Conservation (phyloP, 2,888 invertebrate species). For the Nymphalis urticae region DNA sequence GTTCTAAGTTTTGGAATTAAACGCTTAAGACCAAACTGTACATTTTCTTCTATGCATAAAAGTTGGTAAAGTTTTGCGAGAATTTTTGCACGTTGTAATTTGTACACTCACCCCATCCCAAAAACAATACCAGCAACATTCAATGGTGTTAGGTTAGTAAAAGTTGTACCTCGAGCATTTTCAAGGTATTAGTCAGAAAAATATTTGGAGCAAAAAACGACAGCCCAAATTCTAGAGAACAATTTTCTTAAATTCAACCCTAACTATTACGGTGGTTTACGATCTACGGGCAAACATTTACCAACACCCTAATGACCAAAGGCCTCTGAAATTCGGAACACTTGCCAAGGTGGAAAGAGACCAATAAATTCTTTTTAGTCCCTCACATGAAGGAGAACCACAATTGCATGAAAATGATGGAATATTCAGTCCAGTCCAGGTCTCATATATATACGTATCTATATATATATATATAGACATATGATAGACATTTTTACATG, state of each 20-base stretch:
- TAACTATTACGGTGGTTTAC: conserved; percentile 20
- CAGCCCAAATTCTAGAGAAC: neutral
- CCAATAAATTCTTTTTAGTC: conserved; percentile 35
- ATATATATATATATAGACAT: no score
- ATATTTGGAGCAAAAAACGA: neutral
- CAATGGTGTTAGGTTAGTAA: no score
- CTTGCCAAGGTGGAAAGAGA: conserved; percentile 35
- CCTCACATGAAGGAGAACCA: conserved; percentile 28
- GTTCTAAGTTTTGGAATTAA: no score
- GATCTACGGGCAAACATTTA: conserved; percentile 8
- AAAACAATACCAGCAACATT: no score
- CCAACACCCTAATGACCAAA: conserved; percentile 24
- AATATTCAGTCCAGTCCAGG: neutral
- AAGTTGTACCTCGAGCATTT: no score
- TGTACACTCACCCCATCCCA: no score
- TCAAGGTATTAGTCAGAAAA: neutral
- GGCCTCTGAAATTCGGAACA: conserved; percentile 29
- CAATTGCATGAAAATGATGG: neutral
- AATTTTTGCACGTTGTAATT: no score
- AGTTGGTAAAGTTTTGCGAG: no score
- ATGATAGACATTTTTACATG: no score
- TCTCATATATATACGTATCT: no score
- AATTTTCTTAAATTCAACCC: conserved; percentile 8
- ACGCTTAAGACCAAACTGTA: no score
- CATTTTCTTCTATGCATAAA: no score